These are phyloP conservation scores for Myocastor coypus DNA, from an alignment of 2,113 vertebrate genomes.

Conservation along the genomic window DNA sequence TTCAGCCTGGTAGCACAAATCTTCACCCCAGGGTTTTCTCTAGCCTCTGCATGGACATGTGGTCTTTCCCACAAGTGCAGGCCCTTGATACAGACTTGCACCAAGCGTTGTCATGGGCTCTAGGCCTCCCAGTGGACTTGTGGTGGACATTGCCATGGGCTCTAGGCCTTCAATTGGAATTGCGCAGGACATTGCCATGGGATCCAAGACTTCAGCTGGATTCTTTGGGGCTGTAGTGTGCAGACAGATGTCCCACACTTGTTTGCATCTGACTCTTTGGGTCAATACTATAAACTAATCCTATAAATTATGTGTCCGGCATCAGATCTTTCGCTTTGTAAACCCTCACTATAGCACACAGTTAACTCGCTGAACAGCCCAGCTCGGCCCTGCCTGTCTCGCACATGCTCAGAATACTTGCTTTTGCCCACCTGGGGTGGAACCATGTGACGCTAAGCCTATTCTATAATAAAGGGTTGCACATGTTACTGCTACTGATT, in stretches of 20 bases:
- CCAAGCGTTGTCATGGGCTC: not conserved
- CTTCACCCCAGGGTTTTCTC: not conserved
- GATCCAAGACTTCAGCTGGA: not conserved
- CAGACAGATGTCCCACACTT: not conserved
- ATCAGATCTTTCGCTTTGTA: not conserved
- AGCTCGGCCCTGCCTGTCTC: not conserved
- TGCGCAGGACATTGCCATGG: not conserved
- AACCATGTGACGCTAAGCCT: not conserved
- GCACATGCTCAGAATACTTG: not conserved
- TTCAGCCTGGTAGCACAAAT: not conserved
- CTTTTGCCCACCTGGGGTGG: not conserved
- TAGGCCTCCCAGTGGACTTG: not conserved
- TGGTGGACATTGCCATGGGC: not conserved
- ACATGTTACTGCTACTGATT: not conserved
- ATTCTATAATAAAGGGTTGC: not conserved
- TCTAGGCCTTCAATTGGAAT: not conserved
- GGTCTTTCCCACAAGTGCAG: not conserved
- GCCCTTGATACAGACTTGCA: not conserved
- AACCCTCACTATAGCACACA: not conserved
- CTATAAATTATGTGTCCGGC: not conserved
- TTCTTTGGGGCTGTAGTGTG: not conserved
- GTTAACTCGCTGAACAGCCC: not conserved
- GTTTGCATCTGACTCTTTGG: not conserved
- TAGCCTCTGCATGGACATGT: not conserved
- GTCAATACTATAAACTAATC: not conserved